Evolutionary conservation across 2,888 invertebrate genomes (phyloP).

Genomic region (Cabera pusaria): DNA sequence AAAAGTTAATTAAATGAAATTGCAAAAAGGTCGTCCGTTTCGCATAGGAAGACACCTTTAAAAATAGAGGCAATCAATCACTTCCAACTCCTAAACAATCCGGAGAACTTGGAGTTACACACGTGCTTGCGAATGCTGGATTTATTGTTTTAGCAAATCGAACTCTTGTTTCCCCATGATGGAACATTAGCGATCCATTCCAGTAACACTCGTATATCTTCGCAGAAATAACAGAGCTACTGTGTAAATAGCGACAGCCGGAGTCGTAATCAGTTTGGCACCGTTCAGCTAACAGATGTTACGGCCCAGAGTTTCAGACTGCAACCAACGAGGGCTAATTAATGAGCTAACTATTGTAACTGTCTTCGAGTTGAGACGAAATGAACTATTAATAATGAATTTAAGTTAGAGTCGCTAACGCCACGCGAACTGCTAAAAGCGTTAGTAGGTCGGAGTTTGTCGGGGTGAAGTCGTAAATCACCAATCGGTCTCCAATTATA

Average conservation of each 20-base stretch:
- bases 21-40: constrained; percentile 12
- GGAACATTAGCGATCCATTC: constrained; percentile 4
- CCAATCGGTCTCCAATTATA: constrained; percentile 55
- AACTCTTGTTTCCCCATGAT: constrained; percentile 18
- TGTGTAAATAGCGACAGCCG: constrained; percentile 1
- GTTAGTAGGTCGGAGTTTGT: constrained; percentile 45
- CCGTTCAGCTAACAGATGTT: constrained; percentile 10
- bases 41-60: constrained; percentile 18
- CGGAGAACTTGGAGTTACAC: constrained; percentile 20
- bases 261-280: constrained; percentile 14
- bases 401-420: constrained; percentile 16
- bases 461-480: constrained; percentile 46
- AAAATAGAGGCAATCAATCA: constrained; percentile 22
- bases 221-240: constrained; percentile 1
- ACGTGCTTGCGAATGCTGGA: constrained; percentile 26
- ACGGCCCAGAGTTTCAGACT: constrained; percentile 1
- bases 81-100: constrained; percentile 29
- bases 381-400: constrained; percentile 27
- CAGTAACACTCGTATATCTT: constrained; percentile 9
- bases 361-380: constrained; percentile 20
- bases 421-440: constrained; percentile 37
- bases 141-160: constrained; percentile 34
- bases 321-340: constrained; percentile 21
- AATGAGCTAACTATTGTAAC: constrained; percentile 24
- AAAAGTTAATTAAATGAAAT: constrained; percentile 14